These are phyloP conservation scores for Drosophila albomicans DNA, from an alignment of 1,140 invertebrate species.

Conservation along the genomic window DNA sequence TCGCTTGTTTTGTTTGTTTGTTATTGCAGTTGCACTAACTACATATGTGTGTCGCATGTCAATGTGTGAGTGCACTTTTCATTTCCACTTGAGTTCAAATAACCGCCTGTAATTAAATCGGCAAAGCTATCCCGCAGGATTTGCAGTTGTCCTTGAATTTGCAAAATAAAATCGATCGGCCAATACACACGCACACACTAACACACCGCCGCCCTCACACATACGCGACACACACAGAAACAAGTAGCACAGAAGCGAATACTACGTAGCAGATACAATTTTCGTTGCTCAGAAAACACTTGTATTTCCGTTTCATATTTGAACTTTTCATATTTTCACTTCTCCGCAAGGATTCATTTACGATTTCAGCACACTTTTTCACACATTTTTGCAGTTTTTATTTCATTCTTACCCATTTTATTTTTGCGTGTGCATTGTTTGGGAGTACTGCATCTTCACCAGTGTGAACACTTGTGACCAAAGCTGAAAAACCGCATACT, in stretches of 20 bases:
- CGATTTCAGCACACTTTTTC: conserved; percentile 31
- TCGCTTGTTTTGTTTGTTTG: conserved; percentile 29
- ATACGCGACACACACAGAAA: conserved; percentile 1
- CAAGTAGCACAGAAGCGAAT: conserved; percentile 28
- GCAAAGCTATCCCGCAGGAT: conserved; percentile 67
- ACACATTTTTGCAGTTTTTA: conserved; percentile 54
- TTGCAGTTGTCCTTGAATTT: conserved; percentile 76
- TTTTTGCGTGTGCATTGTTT: conserved; percentile 79
- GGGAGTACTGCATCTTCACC: conserved; percentile 54
- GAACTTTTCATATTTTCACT: conserved; percentile 11
- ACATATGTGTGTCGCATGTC: background rate
- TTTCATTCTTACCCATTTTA: conserved; percentile 80
- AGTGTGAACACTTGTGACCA: conserved; percentile 25
- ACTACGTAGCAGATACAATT: conserved; percentile 58
- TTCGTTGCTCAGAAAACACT: conserved; percentile 19
- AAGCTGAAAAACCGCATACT: conserved; percentile 13
- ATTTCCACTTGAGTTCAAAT: conserved; percentile 2
- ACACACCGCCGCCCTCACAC: conserved; percentile 23
- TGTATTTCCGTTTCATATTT: conserved; percentile 1
- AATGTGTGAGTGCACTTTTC: conserved; percentile 1
- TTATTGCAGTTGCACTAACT: conserved; percentile 30
- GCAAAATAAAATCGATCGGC: conserved; percentile 81
- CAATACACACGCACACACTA: conserved; percentile 68
- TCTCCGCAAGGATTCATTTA: conserved; percentile 3
- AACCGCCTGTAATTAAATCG: conserved; percentile 18